Evolutionary conservation across 1,140 invertebrate genomes (phyloP).

Genomic region (Drosophila ohnishii): DNA sequence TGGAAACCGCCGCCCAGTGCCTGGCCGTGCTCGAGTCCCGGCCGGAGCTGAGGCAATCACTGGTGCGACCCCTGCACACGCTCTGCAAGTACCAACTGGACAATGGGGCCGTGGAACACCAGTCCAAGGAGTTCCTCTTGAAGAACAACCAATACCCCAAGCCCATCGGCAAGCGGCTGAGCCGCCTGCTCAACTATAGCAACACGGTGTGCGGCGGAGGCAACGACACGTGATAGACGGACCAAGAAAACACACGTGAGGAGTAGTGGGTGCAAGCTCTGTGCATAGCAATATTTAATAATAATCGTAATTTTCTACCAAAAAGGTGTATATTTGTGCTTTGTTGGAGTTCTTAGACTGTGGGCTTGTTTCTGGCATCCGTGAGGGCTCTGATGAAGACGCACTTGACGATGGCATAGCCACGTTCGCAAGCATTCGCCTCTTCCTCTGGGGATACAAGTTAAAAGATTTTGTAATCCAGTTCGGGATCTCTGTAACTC

Average conservation of each 20-base stretch:
- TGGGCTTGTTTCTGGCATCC: conserved; percentile 71
- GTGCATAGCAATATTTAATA: conserved; percentile 40
- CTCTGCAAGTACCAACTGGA: conserved; percentile 93
- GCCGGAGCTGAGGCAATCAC: conserved; percentile 86
- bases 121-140: conserved; percentile 95
- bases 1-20: conserved; percentile 94
- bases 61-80: conserved; percentile 91
- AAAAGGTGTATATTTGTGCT: background rate
- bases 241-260: background rate
- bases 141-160: conserved; percentile 94
- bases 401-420: conserved; percentile 72
- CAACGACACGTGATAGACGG: conserved; percentile 44
- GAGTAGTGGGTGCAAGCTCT: conserved; percentile 15
- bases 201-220: conserved; percentile 50
- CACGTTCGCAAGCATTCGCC: conserved; percentile 64
- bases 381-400: conserved; percentile 59
- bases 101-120: conserved; percentile 95
- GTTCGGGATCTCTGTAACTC: background rate
- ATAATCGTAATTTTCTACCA: conserved; percentile 40
- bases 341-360: conserved; percentile 43
- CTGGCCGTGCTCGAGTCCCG: conserved; percentile 90
- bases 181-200: conserved; percentile 84
- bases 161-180: conserved; percentile 90
- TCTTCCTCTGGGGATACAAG: conserved; percentile 47
- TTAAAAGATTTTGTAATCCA: background rate